phyloP scores from a whole-genome alignment of 2,113 vertebrate genomes.

The Epinephelus lanceolatus region DNA sequence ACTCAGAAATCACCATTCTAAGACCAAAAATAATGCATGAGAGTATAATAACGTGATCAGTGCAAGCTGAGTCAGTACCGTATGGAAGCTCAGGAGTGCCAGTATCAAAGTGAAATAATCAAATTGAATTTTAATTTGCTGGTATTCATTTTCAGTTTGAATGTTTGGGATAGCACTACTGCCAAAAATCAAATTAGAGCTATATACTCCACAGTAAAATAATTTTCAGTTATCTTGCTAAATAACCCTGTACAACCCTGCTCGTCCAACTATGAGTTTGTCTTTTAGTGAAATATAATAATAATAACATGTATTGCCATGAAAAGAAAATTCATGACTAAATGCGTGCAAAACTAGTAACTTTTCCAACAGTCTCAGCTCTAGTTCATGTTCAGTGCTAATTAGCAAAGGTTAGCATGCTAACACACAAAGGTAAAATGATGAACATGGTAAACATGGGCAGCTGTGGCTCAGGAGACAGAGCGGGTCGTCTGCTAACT shows the following conservation, averaged over 20 bases:
- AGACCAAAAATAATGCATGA: neutral
- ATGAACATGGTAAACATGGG: no score
- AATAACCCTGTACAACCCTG: neutral
- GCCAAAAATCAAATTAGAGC: neutral
- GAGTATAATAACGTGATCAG: neutral
- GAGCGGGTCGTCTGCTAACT: no score
- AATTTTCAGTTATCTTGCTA: neutral
- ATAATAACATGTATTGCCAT: neutral
- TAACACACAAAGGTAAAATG: no score
- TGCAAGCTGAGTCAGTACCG: neutral
- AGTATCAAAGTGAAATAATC: neutral
- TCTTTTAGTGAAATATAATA: neutral
- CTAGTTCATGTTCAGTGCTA: no score
- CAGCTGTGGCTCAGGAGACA: no score
- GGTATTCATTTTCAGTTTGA: neutral
- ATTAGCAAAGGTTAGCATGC: no score
- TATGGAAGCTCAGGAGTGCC: slow-evolving; percentile 3
- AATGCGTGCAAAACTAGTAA: neutral
- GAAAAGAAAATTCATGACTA: neutral
- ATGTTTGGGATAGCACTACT: neutral
- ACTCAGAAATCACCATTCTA: neutral
- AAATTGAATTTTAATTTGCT: neutral
- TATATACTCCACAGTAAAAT: neutral
- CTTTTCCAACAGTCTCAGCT: no score
- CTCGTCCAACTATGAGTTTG: neutral